phyloP scores from a whole-genome alignment of 2,888 invertebrate genomes.

The Drosophila pegasa region DNA sequence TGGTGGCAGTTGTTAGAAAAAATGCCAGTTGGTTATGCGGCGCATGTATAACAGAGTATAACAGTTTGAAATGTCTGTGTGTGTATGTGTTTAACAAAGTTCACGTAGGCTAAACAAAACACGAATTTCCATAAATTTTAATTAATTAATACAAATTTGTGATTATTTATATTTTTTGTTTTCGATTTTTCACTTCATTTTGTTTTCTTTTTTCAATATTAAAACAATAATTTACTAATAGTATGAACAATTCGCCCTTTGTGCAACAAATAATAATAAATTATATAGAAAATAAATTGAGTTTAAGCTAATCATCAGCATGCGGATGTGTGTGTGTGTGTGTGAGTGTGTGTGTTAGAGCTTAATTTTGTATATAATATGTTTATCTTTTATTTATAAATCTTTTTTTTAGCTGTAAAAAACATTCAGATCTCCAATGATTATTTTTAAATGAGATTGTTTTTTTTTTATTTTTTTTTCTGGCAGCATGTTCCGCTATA shows the following conservation, averaged over 20 bases:
- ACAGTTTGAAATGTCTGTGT: slow-evolving; percentile 42
- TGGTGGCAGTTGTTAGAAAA: slow-evolving; percentile 62
- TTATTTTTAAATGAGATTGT: slow-evolving; percentile 57
- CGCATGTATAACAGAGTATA: slow-evolving; percentile 52
- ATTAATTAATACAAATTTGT: slow-evolving; percentile 11
- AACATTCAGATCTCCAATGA: slow-evolving; percentile 74
- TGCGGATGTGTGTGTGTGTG: slow-evolving; percentile 35
- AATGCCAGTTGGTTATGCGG: slow-evolving; percentile 53
- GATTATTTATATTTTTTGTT: slow-evolving; percentile 9
- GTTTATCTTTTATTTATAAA: slow-evolving; percentile 13
- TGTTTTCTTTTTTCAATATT: slow-evolving; percentile 28
- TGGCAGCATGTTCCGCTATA: slow-evolving; percentile 64
- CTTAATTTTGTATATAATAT: slow-evolving; percentile 43
- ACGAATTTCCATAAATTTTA: slow-evolving; percentile 21
- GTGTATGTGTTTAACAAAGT: slow-evolving; percentile 21
- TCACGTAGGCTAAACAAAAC: slow-evolving; percentile 12
- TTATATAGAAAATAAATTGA: slow-evolving; percentile 23
- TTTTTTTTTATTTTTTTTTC: slow-evolving; percentile 28
- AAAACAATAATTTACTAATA: slow-evolving; percentile 68
- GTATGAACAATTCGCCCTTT: slow-evolving; percentile 48
- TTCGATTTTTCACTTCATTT: slow-evolving; percentile 39
- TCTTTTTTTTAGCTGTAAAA: slow-evolving; percentile 56
- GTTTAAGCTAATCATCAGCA: slow-evolving; percentile 29
- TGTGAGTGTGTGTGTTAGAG: slow-evolving; percentile 41
- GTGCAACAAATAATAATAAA: slow-evolving; percentile 42